Evolutionary conservation across 1,140 invertebrate species (phyloP), one percentile per base, ranked within the genome.

Genomic region (Drosophila murphyi): DNA sequence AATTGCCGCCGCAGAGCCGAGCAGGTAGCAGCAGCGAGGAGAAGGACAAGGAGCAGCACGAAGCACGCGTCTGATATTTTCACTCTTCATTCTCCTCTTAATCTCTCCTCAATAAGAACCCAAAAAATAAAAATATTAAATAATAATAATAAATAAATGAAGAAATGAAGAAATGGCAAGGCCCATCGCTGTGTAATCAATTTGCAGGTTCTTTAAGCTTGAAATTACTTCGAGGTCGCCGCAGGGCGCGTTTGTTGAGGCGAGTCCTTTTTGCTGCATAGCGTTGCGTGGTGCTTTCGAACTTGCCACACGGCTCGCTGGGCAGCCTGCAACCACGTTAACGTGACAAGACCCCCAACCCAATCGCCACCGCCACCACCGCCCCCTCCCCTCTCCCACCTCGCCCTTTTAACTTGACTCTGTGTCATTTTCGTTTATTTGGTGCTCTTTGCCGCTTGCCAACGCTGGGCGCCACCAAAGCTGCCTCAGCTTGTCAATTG

Each of bases 401-500:
- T 3, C 29, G 4, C 52, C 32, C n/a, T 48, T 34, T 45, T 43
- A 20, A 20, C 20, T 28, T 12, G 12, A 7, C 39, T 56, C 31
- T 51, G 35, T 39, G 10, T 67, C 65, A 70, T 68, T 68, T 71
- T 34, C 57, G 70, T 63, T 76, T 67, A 68, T 69, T 73, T 73
- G 64, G 59, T 69, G 82, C 62, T 47, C 60, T 37, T 65, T 63
- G 37, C 59, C 68, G 31, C 37, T 37, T 41, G 65, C 65, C 57
- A 43, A 43, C 39, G 37, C 51, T 41, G 34, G 20, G 4, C 31
- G 43, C 60, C 65, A 12, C 61, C 72, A 12, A 47, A 73, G 74
- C 72, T 82, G 76, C 72, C 77, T 80, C 80, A 80, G 80, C 77
- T 80, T 80, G 80, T 89, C 83, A 88, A 88, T 88, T 85, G 85